These are phyloP conservation scores for Ephialtes manifestator DNA, from an alignment of 2,888 invertebrate species.

Conservation along the genomic window DNA sequence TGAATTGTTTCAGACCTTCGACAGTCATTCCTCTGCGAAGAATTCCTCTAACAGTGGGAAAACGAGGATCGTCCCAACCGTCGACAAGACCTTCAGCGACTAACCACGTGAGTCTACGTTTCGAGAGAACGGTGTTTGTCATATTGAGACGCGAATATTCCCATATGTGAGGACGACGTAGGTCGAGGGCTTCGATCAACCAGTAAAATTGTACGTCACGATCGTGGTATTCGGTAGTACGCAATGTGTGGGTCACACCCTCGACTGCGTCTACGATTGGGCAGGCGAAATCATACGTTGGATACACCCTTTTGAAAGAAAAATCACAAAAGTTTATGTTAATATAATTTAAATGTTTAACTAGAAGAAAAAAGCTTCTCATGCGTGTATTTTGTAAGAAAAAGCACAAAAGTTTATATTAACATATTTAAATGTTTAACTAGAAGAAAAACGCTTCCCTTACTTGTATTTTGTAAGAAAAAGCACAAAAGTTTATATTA, in stretches of 20 bases:
- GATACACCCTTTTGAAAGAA: constrained; percentile 93
- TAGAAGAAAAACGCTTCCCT: no score
- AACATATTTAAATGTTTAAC: no score
- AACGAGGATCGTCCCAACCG: constrained; percentile 99
- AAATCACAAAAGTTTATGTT: constrained; percentile 17
- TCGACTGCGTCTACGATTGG: constrained; percentile 99
- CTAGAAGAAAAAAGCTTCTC: constrained; percentile 68
- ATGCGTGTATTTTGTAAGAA: constrained; percentile 99
- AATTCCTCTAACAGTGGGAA: constrained; percentile 99
- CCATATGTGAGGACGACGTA: constrained; percentile 97
- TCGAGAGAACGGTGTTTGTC: constrained; percentile 99
- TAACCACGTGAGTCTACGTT: constrained; percentile 99
- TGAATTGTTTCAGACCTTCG: constrained; percentile 98
- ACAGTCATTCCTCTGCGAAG: constrained; percentile 98
- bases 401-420: no score
- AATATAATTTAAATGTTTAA: background rate
- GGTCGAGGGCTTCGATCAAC: constrained; percentile 95
- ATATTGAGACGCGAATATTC: constrained; percentile 97
- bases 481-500: no score
- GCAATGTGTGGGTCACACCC: constrained; percentile 98
- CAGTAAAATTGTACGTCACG: constrained; percentile 99
- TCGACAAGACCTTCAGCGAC: constrained; percentile 97
- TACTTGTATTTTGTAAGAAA: no score
- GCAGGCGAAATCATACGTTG: constrained; percentile 99
- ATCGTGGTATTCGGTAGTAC: constrained; percentile 99